Percentiles rank a stretch among this genome's conserved stretches.
Evolutionary conservation across 2,113 vertebrate genomes (phyloP).

Genomic region (Oenanthe melanoleuca): DNA sequence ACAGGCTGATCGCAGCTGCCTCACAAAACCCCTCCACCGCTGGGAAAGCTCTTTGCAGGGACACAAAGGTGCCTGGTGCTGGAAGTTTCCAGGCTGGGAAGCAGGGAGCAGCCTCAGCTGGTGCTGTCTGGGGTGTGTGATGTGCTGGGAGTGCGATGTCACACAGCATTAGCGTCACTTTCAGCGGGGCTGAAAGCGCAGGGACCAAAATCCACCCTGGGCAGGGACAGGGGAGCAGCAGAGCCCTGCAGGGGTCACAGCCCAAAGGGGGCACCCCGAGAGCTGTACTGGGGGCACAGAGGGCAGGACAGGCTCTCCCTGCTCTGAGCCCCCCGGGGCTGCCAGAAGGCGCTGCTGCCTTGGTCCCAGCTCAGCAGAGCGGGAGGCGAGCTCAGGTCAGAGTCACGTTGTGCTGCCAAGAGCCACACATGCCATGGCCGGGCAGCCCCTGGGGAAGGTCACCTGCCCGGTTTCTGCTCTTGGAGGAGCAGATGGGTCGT

Average conservation of each 20-base stretch:
- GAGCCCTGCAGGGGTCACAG: not conserved
- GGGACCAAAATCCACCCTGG: not conserved
- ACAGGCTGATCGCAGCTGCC: not conserved
- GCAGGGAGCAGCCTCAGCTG: constrained; percentile 55
- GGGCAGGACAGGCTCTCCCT: not conserved
- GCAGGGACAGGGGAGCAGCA: not conserved
- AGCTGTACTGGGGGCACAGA: not conserved
- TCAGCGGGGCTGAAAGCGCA: not conserved
- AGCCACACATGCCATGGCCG: not conserved
- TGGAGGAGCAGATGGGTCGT: not conserved
- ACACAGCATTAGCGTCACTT: constrained; percentile 45
- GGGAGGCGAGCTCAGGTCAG: constrained; percentile 7
- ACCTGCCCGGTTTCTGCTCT: not conserved
- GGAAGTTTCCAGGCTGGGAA: constrained; percentile 25
- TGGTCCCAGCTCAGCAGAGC: not conserved
- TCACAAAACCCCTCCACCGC: not conserved
- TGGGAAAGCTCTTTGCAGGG: not conserved
- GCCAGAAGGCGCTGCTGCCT: not conserved
- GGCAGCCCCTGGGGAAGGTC: not conserved
- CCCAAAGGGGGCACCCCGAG: not conserved
- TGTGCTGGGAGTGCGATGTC: constrained; percentile 49
- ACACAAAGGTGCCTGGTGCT: constrained; percentile 17
- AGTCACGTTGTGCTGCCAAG: not conserved
- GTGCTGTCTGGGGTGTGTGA: constrained; percentile 5
- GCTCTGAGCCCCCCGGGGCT: not conserved